These are phyloP conservation scores for Xiphorhynchus erythropygius DNA, from an alignment of 2,797 vertebrate species.

Conservation along the genomic window DNA sequence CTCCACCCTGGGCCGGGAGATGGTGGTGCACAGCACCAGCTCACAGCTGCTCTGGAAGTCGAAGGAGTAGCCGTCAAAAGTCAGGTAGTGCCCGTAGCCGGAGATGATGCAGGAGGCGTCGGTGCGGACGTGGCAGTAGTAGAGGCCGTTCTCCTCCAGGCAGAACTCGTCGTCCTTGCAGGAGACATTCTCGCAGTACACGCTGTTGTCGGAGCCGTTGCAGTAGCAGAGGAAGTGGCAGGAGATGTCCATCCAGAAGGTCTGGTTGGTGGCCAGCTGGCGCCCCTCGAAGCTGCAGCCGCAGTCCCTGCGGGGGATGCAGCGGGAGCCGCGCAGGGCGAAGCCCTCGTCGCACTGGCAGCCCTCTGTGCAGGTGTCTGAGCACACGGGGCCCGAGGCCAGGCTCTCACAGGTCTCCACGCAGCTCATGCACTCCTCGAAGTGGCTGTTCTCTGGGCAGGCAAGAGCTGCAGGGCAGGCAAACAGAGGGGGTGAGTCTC, in stretches of 20 bases:
- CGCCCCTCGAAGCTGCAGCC: constrained; percentile 89
- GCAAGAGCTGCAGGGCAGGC: constrained; percentile 81
- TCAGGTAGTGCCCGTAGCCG: constrained; percentile 93
- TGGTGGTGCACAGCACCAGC: constrained; percentile 85
- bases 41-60: constrained; percentile 96
- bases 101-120: constrained; percentile 90
- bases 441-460: constrained; percentile 94
- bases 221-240: constrained; percentile 97
- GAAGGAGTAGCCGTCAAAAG: constrained; percentile 89
- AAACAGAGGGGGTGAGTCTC: not conserved
- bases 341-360: constrained; percentile 94
- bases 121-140: constrained; percentile 87
- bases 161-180: constrained; percentile 91
- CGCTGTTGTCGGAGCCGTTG: constrained; percentile 92
- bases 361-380: constrained; percentile 87
- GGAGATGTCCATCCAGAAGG: constrained; percentile 94
- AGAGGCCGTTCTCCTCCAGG: constrained; percentile 86
- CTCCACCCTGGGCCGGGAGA: constrained; percentile 23
- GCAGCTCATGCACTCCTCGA: constrained; percentile 92
- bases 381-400: constrained; percentile 79
- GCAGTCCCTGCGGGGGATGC: constrained; percentile 87
- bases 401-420: constrained; percentile 88
- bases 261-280: constrained; percentile 90
- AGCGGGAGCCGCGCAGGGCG: constrained; percentile 82
- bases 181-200: constrained; percentile 87